Conservation (phyloP, 1,140 invertebrate species). For the Aplysia californica region DNA sequence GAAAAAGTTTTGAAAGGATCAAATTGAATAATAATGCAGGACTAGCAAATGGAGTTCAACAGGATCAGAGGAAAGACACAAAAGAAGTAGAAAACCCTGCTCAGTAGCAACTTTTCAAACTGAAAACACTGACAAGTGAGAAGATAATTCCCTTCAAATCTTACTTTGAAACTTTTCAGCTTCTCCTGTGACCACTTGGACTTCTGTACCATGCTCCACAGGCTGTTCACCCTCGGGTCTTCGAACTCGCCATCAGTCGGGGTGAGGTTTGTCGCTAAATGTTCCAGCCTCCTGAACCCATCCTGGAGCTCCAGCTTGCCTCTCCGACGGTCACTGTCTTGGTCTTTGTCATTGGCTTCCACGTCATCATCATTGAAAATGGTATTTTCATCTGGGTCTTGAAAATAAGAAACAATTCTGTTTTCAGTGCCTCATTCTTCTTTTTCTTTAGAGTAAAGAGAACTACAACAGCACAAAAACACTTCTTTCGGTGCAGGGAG, state of each 20-base stretch:
- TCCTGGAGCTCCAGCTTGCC: constrained; percentile 83
- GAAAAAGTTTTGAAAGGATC: neutral
- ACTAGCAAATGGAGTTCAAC: neutral
- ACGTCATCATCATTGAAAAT: constrained; percentile 39
- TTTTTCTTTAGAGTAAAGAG: too few relatives aligned
- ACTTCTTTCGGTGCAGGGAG: neutral
- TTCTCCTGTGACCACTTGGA: constrained; percentile 85
- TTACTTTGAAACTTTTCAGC: constrained; percentile 83
- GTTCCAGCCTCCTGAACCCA: constrained; percentile 83
- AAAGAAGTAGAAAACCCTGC: neutral
- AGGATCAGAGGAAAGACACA: too few relatives aligned
- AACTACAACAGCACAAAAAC: neutral
- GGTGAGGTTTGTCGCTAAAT: constrained; percentile 69
- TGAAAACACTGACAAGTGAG: neutral
- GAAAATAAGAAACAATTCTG: neutral
- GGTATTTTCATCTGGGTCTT: constrained; percentile 46
- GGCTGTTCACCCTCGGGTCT: constrained; percentile 87
- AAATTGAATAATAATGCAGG: neutral
- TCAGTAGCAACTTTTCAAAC: neutral
- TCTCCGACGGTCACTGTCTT: constrained; percentile 70
- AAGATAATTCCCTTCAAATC: neutral
- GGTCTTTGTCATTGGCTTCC: constrained; percentile 28
- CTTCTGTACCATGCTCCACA: constrained; percentile 85
- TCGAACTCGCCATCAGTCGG: constrained; percentile 83
- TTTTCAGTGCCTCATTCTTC: too few relatives aligned